phyloP scores from a whole-genome alignment of 2,113 vertebrate genomes.

The Rana temporaria region DNA sequence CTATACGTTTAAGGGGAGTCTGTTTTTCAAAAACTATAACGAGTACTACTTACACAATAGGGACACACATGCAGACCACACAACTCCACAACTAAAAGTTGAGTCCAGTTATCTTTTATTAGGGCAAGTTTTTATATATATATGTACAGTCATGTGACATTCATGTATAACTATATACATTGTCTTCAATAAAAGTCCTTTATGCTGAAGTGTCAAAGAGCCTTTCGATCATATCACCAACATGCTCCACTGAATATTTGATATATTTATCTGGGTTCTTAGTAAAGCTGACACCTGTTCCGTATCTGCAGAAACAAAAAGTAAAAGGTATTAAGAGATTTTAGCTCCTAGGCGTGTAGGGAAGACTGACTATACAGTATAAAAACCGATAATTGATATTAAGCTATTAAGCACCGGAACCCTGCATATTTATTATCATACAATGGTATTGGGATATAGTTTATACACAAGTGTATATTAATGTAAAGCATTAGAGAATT shows the following conservation, averaged over 20 bases:
- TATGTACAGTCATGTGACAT: conserved; percentile 24
- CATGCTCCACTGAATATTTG: conserved; percentile 91
- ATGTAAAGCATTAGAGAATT: too few species aligned
- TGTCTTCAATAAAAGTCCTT: conserved; percentile 36
- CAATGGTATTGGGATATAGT: too few species aligned
- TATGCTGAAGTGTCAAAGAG: conserved; percentile 96
- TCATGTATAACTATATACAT: conserved; percentile 35
- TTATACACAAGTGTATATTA: too few species aligned
- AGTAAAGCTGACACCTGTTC: conserved; percentile 88
- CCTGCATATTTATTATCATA: too few species aligned
- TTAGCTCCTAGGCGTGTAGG: not conserved
- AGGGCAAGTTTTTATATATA: not conserved
- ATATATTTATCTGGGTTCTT: conserved; percentile 97
- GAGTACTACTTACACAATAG: too few species aligned
- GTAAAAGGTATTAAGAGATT: not conserved
- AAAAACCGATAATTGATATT: too few species aligned
- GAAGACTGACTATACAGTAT: too few species aligned
- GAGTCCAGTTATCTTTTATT: conserved; percentile 18
- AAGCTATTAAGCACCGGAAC: too few species aligned
- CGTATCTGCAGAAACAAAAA: conserved; percentile 75
- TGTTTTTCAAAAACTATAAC: too few species aligned
- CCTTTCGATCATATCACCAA: conserved; percentile 94
- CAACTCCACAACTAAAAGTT: not conserved
- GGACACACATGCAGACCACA: too few species aligned
- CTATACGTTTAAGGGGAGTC: too few species aligned